Conservation (phyloP, 2,797 vertebrate species). For the Champsocephalus esox region DNA sequence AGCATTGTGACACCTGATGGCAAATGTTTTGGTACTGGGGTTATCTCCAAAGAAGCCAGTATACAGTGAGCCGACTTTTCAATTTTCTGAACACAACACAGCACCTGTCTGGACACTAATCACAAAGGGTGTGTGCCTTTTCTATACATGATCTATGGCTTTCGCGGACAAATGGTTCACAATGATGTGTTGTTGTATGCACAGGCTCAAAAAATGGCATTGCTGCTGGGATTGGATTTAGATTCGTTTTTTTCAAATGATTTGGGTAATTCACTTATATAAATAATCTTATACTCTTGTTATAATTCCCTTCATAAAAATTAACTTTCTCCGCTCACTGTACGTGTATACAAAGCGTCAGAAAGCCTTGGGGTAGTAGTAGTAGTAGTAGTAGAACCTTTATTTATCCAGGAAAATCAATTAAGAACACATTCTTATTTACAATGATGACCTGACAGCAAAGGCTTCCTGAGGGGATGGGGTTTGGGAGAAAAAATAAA, state of each 20-base stretch:
- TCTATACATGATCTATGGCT: slow-evolving; percentile 40
- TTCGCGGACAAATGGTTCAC: slow-evolving; percentile 19
- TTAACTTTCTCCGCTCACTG: too few species aligned
- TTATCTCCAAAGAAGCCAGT: slow-evolving; percentile 58
- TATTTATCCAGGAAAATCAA: too few species aligned
- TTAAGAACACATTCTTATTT: too few species aligned
- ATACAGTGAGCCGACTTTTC: slow-evolving; percentile 43
- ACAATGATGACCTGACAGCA: too few species aligned
- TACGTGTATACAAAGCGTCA: slow-evolving; percentile 9
- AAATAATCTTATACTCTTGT: too few species aligned
- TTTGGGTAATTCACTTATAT: slow-evolving; percentile 13
- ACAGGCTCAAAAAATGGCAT: slow-evolving; percentile 15
- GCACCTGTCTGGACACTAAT: slow-evolving; percentile 52
- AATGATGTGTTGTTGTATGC: slow-evolving; percentile 26
- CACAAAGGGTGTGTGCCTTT: slow-evolving; percentile 34
- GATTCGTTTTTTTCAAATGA: neutral
- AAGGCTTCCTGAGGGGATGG: too few species aligned
- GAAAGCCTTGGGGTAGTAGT: slow-evolving; percentile 10
- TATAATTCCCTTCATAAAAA: slow-evolving; percentile 8
- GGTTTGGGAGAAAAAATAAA: too few species aligned
- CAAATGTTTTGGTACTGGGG: slow-evolving; percentile 50
- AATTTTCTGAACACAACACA: slow-evolving; percentile 50
- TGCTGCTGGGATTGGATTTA: slow-evolving; percentile 5
- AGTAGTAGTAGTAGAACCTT: too few species aligned
- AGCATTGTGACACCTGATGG: slow-evolving; percentile 68